Conservation (phyloP, 1,140 invertebrate species). For the Meloidogyne chitwoodi region DNA sequence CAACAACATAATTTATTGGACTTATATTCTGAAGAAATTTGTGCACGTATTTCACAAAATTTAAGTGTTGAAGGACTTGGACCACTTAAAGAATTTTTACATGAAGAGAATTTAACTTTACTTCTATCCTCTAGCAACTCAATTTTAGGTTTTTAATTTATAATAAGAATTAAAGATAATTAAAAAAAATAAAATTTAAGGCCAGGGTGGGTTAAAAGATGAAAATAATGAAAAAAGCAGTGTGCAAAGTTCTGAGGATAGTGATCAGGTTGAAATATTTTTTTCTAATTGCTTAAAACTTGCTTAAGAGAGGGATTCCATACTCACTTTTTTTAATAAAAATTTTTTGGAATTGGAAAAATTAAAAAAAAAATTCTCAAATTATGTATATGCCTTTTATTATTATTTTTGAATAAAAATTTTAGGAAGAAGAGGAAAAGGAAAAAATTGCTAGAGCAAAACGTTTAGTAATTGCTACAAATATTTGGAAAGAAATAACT, state of each 20-base stretch:
- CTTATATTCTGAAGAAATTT: slow-evolving; percentile 13
- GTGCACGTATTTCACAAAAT: slow-evolving; percentile 1
- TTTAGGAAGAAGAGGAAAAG: background rate
- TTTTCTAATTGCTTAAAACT: background rate
- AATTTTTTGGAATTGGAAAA: too few species aligned
- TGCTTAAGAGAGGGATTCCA: too few species aligned
- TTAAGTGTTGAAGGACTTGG: background rate
- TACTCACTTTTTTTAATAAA: too few species aligned
- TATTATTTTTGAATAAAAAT: background rate
- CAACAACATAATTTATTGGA: slow-evolving; percentile 16
- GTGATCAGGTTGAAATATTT: background rate
- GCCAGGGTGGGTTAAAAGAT: background rate
- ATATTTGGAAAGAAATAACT: background rate
- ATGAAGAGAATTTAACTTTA: background rate
- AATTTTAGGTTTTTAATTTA: too few species aligned
- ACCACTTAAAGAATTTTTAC: slow-evolving; percentile 5
- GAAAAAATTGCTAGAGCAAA: background rate
- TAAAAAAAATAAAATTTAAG: background rate
- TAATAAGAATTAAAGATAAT: too few species aligned
- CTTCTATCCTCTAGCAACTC: background rate
- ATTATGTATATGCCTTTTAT: background rate
- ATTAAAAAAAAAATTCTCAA: too few species aligned
- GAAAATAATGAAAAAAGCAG: background rate
- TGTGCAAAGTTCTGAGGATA: background rate
- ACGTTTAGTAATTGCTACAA: slow-evolving; percentile 2